Base-by-base conservation (phyloP, 1,140 invertebrate species). In the Penaeus chinensis region DNA sequence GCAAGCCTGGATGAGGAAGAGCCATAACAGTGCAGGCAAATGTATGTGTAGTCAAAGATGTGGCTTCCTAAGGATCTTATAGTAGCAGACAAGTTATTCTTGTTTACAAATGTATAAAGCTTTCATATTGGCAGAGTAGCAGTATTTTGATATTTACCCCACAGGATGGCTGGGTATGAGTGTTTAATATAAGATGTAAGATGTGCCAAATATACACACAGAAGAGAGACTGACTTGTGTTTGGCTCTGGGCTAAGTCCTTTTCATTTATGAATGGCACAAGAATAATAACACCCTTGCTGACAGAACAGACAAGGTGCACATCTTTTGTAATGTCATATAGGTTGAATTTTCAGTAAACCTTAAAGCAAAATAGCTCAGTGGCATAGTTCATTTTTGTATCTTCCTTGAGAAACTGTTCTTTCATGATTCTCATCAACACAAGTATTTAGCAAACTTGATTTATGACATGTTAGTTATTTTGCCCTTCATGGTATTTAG, bases 81-180 rank as follows among this genome's bases (percentile, higher is more conserved):
- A 82, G 85, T 81, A 66, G 85, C 65, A 80, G 65, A 81, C 78
- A 82, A 87, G 85, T 80, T 82, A 71, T 37, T 87, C 66, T 87
- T 62, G 69, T 87, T 82, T 87, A 81, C 85, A 81, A 82, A 81
- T 87, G 85, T 87, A 87, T 87, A 87, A 87, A 87, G 85, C 85
- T 87, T 87, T 87, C 85, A 63, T 87, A 87, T 87, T 82, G 85
- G 85, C 85, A 87, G 78, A 87, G 78, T 87, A 87, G 79, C 85
- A 87, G 78, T 87, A 87, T 87, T 87, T 87, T 87, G 65, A 87
- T 87, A 87, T 79, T 81, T 61, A 80, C 78, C 78, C 24, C 37
- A 87, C 83, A 66, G 85, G 22, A 80, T 60, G 84, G 63, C 62
- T 80, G 84, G 62, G 69, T 11, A 74, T 84, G 82, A 76, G 63